These are phyloP conservation scores for Rhopilema esculentum DNA, from an alignment of 30 jellyfish, hydroid and myxozoan genomes.

Conservation along the genomic window DNA sequence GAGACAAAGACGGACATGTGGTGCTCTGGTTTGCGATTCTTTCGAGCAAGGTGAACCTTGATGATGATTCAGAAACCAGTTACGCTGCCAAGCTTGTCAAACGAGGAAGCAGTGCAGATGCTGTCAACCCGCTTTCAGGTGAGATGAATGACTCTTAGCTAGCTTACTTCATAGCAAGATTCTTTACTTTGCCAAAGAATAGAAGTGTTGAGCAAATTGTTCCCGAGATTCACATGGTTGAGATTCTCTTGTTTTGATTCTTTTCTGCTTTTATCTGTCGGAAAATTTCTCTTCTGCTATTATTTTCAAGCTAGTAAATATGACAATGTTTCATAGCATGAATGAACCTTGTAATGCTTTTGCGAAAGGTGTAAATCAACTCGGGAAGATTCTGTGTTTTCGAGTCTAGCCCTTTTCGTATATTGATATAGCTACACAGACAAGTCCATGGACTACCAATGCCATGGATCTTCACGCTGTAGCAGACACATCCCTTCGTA, in stretches of 20 bases:
- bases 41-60: constrained; percentile 71
- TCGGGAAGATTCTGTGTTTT: neutral
- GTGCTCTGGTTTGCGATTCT: constrained; percentile 90
- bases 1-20: constrained; percentile 94
- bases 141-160: neutral
- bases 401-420: neutral
- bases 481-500: neutral
- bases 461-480: neutral
- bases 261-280: no score
- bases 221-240: no score
- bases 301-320: no score
- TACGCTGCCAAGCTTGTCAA: constrained; percentile 88
- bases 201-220: no score
- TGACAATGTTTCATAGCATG: no score
- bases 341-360: no score
- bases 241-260: no score
- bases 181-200: no score
- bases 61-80: constrained; percentile 66
- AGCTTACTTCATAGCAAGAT: neutral
- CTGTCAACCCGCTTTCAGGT: constrained; percentile 92
- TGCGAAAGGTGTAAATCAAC: neutral
- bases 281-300: no score
- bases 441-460: neutral
- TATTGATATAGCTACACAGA: neutral
- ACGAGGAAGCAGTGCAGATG: constrained; percentile 95